Evolutionary conservation across 2,113 vertebrate species (phyloP).

Genomic region (Micromys minutus): DNA sequence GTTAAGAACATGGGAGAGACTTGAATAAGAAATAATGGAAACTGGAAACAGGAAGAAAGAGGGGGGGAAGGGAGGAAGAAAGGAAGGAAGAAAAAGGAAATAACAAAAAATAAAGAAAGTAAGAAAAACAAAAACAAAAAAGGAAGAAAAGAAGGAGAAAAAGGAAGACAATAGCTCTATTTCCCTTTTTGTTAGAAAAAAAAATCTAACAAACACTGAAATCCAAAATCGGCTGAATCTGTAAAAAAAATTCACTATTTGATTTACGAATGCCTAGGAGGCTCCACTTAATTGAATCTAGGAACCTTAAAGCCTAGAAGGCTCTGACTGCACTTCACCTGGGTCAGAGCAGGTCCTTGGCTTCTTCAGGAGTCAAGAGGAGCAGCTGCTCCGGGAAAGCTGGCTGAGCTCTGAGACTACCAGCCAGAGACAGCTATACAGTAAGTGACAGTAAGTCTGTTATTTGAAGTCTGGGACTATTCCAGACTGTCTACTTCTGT

Average conservation of each 20-base stretch:
- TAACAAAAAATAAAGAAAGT: too few species aligned
- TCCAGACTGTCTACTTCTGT: neutral
- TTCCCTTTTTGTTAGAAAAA: neutral
- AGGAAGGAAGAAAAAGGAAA: conserved; percentile 34
- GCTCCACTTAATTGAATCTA: conserved; percentile 62
- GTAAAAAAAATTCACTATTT: neutral
- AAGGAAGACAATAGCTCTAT: conserved; percentile 41
- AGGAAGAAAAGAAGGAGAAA: conserved; percentile 20
- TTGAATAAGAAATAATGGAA: conserved; percentile 69
- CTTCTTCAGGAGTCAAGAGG: conserved; percentile 66
- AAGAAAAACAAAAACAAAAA: too few species aligned
- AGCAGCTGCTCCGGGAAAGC: conserved; percentile 55
- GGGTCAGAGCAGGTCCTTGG: conserved; percentile 61
- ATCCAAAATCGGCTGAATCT: conserved; percentile 10
- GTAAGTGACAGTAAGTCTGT: conserved; percentile 22
- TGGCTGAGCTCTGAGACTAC: conserved; percentile 65
- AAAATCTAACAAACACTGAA: neutral
- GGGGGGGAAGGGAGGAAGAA: neutral
- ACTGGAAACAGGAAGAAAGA: conserved; percentile 1
- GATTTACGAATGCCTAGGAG: conserved; percentile 65
- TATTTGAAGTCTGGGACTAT: neutral
- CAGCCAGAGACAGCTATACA: neutral
- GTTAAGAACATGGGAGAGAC: conserved; percentile 50
- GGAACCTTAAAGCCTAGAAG: conserved; percentile 72
- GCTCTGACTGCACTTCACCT: conserved; percentile 63